These are phyloP conservation scores for Dasyprocta punctata DNA, from an alignment of 2,113 vertebrate species.

Conservation along the genomic window DNA sequence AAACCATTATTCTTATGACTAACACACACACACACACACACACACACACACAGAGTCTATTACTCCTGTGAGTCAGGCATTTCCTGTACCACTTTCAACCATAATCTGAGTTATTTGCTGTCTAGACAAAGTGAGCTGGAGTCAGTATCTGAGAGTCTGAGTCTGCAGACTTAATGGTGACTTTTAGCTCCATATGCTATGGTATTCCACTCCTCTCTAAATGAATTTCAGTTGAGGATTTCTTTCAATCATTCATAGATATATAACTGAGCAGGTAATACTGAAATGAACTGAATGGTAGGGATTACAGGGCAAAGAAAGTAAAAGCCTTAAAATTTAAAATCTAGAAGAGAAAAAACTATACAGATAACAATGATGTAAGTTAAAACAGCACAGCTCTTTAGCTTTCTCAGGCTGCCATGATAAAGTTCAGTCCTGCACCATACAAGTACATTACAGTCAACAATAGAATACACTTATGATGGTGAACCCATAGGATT, in stretches of 20 bases:
- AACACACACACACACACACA: too few relatives aligned
- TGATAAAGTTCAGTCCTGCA: background rate
- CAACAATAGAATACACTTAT: background rate
- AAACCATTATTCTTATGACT: background rate
- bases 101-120: background rate
- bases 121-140: accelerated
- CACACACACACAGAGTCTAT: too few relatives aligned
- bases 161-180: background rate
- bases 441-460: background rate
- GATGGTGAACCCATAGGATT: accelerated
- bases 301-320: background rate
- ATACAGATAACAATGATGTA: background rate
- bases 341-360: background rate
- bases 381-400: background rate
- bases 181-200: background rate
- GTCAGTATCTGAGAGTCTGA: background rate
- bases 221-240: background rate
- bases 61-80: background rate
- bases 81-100: background rate
- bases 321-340: background rate
- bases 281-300: background rate
- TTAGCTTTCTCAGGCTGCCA: background rate
- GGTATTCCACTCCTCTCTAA: background rate
- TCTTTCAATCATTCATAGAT: background rate
- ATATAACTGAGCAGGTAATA: background rate